Base-by-base conservation (phyloP, 1,140 invertebrate species). In the Pseudomyrmex flavicornis region DNA sequence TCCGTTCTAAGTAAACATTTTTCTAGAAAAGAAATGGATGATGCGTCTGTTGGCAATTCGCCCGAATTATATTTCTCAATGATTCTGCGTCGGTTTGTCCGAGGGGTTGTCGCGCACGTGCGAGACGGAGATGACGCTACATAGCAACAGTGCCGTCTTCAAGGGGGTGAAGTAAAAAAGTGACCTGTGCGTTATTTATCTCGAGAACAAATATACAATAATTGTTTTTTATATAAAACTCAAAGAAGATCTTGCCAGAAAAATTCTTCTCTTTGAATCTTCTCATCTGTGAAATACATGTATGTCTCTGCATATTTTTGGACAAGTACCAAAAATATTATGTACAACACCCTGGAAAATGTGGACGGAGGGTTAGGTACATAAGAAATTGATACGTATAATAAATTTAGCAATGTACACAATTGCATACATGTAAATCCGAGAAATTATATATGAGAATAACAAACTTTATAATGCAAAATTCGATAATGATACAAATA, bases 41-140 rank as follows among this genome's bases (percentile, higher is more conserved):
- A 48, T 5, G 10, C 22, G 58, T 58, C 10, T 48, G 9, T 69
- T 35, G 20, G 35, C 35, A 26, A 26, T 2, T 22, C 35, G 17
- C 9, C 17, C 17, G 2, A 35, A 48, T 17, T 80, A 61, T 2
- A 58, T 4, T 70, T 15, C 12, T 70, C 68, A 72, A 72, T 12
- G 7, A 68, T 68, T 44, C 3, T 15, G 20, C 54, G 15, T 35
- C 54, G 62, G 48, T 26, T 77, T 77, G n/a, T n/a, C 17, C 48
- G 56, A 80, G 22, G 35, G 35, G 20, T 58, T 79, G 20, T 26
- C 76, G 66, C 66, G 44, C 76, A 80, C 66, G 66, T 80, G 66
- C 65, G 44, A 72, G 66, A 80, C 20, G 15, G 17, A 72, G 76
- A 80, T 80, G 66, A 80, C 66, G 44, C 44, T 80, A 80, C 20